phyloP scores from a whole-genome alignment of 2,888 invertebrate genomes.

The Acanthosepion esculentum region DNA sequence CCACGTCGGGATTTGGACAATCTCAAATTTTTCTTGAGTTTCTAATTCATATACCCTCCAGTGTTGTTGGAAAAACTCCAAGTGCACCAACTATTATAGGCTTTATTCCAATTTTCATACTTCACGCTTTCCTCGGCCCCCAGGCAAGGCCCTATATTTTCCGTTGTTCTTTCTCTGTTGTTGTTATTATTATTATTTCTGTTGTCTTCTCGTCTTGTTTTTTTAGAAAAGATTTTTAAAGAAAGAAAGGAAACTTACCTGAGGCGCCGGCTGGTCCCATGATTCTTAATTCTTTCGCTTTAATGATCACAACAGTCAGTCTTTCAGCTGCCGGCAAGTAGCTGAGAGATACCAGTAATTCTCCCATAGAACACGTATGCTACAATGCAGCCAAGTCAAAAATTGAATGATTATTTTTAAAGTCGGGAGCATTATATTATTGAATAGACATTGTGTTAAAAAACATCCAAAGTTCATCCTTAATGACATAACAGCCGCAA shows the following conservation, averaged over 20 bases:
- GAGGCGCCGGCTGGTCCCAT: conserved; percentile 67
- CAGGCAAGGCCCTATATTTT: no score
- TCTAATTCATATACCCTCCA: no score
- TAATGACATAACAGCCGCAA: neutral
- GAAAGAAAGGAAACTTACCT: conserved; percentile 53
- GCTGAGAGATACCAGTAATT: conserved; percentile 87
- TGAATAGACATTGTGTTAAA: neutral
- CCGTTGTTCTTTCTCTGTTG: no score
- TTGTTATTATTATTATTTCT: no score
- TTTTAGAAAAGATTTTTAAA: neutral
- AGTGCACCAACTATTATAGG: no score
- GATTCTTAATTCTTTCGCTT: conserved; percentile 84
- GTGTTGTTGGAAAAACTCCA: no score
- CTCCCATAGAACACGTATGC: conserved; percentile 73
- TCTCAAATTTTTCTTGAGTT: no score
- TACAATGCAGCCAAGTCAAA: conserved; percentile 50
- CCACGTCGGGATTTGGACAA: no score
- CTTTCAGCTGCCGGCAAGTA: conserved; percentile 91
- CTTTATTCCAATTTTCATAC: no score
- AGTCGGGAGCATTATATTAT: neutral
- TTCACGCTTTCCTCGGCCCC: no score
- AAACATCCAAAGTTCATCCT: neutral
- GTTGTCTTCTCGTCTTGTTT: neutral
- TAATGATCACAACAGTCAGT: conserved; percentile 86
- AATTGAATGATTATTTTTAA: neutral